Base-by-base conservation (phyloP, 2,797 vertebrate genomes). In the Bradypus variegatus region DNA sequence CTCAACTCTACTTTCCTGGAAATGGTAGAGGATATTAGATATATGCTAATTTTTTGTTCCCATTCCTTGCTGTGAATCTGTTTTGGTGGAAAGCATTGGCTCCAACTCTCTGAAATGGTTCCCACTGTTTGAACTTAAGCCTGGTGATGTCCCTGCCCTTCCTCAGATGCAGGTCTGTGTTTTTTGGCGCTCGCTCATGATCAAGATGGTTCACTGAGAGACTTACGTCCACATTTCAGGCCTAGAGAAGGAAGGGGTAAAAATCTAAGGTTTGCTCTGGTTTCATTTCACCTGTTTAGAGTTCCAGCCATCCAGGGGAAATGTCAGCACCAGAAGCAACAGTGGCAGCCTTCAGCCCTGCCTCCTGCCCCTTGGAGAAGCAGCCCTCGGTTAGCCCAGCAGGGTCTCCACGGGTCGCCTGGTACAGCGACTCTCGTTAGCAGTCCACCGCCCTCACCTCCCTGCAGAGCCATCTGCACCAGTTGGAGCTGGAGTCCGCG, bases 221-320 rank as follows among this genome's bases (percentile, higher is more conserved):
- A 72, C 9, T 25, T 36, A 25, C 15, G 29, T 62, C 33, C 60
- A 31, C 21, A 19, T 19, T 29, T 87, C 16, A 62, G 45, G 64
- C 64, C 6, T 55, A 75, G 18, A 73, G 65, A 83, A 92, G 14
- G 38, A 86, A 92, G 62, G 19, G 21, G 10, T 48, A 53, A 65
- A 91, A 89, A 88, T 48, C 45, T 53, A 41, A 77, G 31, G 38
- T 75, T 86, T 15, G 11, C 65, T 79, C n/a, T 75, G 29, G 4
- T 53, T 91, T 93, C 53, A 70, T 76, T 50, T 64, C 48, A n/a
- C 85, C 84, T 92, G 48, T 65, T 79, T 36, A 38, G 84, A 94
- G 65, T 80, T 21, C 33, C 75, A 77, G 29, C 75, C 14, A 6
- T 23, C 27, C 79, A 60, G 14, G 7, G 9, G 80, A 91, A 25